Conservation (phyloP, 2,113 vertebrate genomes). For the Phycodurus eques region DNA sequence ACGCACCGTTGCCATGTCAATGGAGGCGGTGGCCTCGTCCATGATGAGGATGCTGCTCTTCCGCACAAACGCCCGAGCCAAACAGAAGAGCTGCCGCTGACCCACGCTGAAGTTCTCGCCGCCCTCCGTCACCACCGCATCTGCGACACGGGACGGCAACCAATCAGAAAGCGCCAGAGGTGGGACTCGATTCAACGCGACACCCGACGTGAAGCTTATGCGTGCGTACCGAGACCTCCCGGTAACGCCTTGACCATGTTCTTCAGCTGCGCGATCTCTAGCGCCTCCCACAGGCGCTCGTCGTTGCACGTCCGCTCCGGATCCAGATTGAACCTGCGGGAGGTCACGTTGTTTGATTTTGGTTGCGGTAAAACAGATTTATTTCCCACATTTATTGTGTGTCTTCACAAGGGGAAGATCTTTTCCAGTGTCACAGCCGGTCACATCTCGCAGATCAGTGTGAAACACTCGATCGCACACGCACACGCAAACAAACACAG, state of each 20-base stretch:
- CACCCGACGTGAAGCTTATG: neutral
- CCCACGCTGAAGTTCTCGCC: conserved; percentile 98
- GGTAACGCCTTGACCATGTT: conserved; percentile 94
- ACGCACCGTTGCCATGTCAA: conserved; percentile 94
- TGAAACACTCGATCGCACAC: conserved; percentile 10
- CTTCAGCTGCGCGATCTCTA: conserved; percentile 97
- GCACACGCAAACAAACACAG: conserved; percentile 54
- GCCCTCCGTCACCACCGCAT: conserved; percentile 90
- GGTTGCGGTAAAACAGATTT: too few relatives aligned
- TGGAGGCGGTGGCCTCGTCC: conserved; percentile 98
- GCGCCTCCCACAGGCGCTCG: conserved; percentile 93
- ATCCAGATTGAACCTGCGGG: conserved; percentile 90
- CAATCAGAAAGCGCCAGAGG: neutral
- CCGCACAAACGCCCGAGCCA: conserved; percentile 93
- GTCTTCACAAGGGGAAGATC: neutral
- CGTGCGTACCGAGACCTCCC: conserved; percentile 84
- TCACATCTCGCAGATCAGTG: neutral
- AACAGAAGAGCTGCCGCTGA: conserved; percentile 94
- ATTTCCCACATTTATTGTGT: neutral
- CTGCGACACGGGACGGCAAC: conserved; percentile 54
- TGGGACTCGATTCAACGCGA: neutral
- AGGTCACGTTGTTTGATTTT: neutral
- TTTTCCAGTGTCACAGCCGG: neutral
- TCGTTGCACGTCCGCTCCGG: conserved; percentile 90
- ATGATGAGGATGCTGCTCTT: conserved; percentile 98